Base-by-base conservation (phyloP, 2,888 invertebrate species). In the Cataglyphis altisquamis region DNA sequence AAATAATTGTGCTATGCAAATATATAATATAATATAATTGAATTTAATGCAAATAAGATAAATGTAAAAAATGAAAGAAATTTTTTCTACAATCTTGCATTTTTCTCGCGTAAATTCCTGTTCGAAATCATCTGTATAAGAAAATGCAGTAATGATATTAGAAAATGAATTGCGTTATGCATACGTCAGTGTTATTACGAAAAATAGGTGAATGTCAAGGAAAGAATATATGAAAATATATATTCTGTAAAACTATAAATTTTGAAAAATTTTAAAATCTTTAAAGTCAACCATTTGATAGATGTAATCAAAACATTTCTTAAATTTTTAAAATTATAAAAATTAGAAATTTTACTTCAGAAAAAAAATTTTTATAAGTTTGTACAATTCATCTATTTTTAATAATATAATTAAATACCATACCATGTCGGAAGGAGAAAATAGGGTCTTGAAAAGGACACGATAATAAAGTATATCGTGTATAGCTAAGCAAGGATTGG, bases 401-500 rank as follows among this genome's bases (percentile, higher is more conserved):
- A 67, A 29, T 29, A 67, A 67, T 39, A 25, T 39, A 52, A 52
- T 68, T 36, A 25, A 21, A 48, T 70, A 64, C 36, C 62, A n/a
- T 62, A 36, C 15, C 55, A 45, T 67, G 1, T 57, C 32, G 6
- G n/a, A 25, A 60, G 48, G 36, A 18, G 36, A 25, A 9, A 4
- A 57, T 36, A 48, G 21, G 18, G 15, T 70, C 12, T 81, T 45
- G 18, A 48, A 29, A 73, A 32, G 15, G 32, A n/a, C 1, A 52
- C 62, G 41, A 63, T 15, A 73, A 62, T 45, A 60, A 60, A 68
- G 39, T 60, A 74, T 52, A 78, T 75, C 32, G n/a, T 64, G 25
- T 82, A 83, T 84, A 63, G 70, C 57, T 87, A 87, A 86, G 87
- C 83, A 86, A 82, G 90, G 91, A 90, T 72, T 84, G 82, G 87